Percentiles rank a stretch among this genome's conserved stretches.
phyloP scores from a whole-genome alignment of 2,888 invertebrate genomes.

The Conus canariensis region DNA sequence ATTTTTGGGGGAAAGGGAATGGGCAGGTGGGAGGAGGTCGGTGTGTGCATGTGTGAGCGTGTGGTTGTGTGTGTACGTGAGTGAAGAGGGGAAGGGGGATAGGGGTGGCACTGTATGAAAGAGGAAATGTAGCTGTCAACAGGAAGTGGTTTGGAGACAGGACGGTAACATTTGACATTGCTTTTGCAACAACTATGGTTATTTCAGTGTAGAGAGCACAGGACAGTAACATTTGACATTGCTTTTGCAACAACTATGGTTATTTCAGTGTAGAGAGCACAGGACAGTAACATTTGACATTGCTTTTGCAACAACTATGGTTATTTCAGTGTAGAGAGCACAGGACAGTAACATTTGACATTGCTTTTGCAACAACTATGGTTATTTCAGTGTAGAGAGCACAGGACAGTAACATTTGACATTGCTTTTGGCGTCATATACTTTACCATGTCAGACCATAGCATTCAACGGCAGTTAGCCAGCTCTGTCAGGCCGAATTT shows the following conservation, averaged over 20 bases:
- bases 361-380: background rate
- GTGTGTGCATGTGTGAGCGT: background rate
- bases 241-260: no score
- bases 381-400: constrained; percentile 86
- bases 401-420: constrained; percentile 80
- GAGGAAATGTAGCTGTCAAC: background rate
- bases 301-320: no score
- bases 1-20: no score
- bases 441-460: no score
- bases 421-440: no score
- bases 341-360: no score
- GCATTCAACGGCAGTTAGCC: no score
- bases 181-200: no score
- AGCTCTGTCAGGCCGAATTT: no score
- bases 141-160: background rate
- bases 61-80: background rate
- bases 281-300: background rate
- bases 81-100: background rate
- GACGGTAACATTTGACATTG: no score
- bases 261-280: background rate
- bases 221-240: background rate
- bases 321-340: background rate
- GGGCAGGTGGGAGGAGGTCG: background rate
- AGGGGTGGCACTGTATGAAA: background rate
- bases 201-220: background rate